Conservation (phyloP, 2,797 vertebrate genomes). For the Etheostoma nigrum region DNA sequence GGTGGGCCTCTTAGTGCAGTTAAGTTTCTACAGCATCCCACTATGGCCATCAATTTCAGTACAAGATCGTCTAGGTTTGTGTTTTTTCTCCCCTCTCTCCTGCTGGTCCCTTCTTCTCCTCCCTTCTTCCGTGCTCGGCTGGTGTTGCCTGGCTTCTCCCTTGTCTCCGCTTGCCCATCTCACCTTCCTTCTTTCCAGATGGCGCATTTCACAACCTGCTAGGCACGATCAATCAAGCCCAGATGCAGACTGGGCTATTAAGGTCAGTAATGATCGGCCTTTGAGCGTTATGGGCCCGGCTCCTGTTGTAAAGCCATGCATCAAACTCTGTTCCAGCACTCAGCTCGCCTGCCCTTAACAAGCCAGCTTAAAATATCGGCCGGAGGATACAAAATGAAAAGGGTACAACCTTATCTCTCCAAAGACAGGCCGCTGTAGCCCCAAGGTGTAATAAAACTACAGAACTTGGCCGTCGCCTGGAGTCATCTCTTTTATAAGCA, state of each 20-base stretch:
- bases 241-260: slow-evolving; percentile 84
- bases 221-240: slow-evolving; percentile 87
- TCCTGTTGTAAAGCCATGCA: slow-evolving; percentile 83
- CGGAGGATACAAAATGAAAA: slow-evolving; percentile 94
- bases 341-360: slow-evolving; percentile 87
- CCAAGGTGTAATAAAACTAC: slow-evolving; percentile 95
- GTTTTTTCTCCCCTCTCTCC: slow-evolving; percentile 38
- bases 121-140: slow-evolving; percentile 82
- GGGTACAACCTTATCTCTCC: slow-evolving; percentile 97
- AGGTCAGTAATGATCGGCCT: slow-evolving; percentile 87
- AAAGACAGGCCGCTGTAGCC: slow-evolving; percentile 91
- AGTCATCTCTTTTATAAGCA: slow-evolving; percentile 95
- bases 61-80: slow-evolving; percentile 75
- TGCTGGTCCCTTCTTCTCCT: slow-evolving; percentile 53
- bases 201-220: slow-evolving; percentile 90
- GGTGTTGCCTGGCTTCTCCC: slow-evolving; percentile 81
- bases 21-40: slow-evolving; percentile 86
- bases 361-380: slow-evolving; percentile 91
- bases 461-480: slow-evolving; percentile 91
- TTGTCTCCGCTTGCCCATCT: slow-evolving; percentile 77
- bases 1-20: slow-evolving; percentile 87
- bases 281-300: slow-evolving; percentile 84
- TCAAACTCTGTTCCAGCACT: slow-evolving; percentile 84
- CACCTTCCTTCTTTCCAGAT: slow-evolving; percentile 88
- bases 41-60: slow-evolving; percentile 85